phyloP scores from a whole-genome alignment of 2,113 vertebrate genomes.

The Harpagus bidentatus region DNA sequence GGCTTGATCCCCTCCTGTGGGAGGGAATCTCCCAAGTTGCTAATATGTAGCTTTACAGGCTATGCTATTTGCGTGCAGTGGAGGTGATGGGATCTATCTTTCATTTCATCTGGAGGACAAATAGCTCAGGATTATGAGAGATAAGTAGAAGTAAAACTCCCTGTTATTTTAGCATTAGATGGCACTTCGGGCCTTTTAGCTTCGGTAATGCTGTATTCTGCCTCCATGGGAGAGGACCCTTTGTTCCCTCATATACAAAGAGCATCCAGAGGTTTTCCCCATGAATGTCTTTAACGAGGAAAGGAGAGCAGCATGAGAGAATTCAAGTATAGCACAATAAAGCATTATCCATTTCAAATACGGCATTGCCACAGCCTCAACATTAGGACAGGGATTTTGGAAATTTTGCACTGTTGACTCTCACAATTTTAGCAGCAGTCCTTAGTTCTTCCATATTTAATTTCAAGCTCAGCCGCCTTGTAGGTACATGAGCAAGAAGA shows the following conservation, averaged over 20 bases:
- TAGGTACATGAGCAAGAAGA: neutral
- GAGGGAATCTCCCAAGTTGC: neutral
- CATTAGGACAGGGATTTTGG: neutral
- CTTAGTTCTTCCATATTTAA: neutral
- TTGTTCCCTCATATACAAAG: slow-evolving; percentile 33
- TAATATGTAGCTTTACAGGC: neutral
- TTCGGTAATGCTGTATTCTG: neutral
- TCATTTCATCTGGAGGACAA: slow-evolving; percentile 39
- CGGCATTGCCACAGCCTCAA: neutral
- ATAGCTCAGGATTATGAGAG: slow-evolving; percentile 28
- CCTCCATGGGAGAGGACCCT: slow-evolving; percentile 29
- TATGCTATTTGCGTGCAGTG: neutral
- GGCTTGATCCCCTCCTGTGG: neutral
- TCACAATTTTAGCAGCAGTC: neutral
- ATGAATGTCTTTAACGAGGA: neutral
- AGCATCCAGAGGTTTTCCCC: neutral
- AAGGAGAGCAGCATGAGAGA: slow-evolving; percentile 14
- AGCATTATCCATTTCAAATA: slow-evolving; percentile 14
- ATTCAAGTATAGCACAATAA: slow-evolving; percentile 27
- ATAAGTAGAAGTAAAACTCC: slow-evolving; percentile 40
- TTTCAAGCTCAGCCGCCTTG: neutral
- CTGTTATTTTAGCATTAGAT: slow-evolving; percentile 57
- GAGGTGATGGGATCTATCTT: slow-evolving; percentile 5
- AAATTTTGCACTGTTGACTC: neutral
- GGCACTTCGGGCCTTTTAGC: slow-evolving; percentile 23